Base-by-base conservation (phyloP, 2,888 invertebrate genomes). In the Labia minor region DNA sequence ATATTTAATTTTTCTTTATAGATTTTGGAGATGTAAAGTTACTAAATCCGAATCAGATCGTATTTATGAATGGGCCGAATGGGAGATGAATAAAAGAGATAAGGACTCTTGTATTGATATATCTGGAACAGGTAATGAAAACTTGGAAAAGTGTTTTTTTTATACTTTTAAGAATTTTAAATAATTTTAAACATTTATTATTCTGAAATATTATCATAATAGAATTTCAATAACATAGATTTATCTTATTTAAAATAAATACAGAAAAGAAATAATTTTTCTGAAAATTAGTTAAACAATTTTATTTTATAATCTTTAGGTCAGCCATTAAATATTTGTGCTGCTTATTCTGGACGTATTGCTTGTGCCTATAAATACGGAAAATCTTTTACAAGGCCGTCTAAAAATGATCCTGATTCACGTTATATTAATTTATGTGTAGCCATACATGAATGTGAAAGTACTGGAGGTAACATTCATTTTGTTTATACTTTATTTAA, bases 361-460 rank as follows among this genome's bases (percentile, higher is more conserved):
- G 98, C 99, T 0, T 95, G 96, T 78, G 98, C 98, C 1, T 98
- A 96, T 78, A 95, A 96, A 75, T 90, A 92, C 74, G 93, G 94
- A 0, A 88, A 90, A 70, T 92, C 92, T 11, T 93, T 93, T 76
- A 92, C 92, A 0, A 82, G 92, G 0, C 88, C 88, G 0, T 88
- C 88, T 63, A 86, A 86, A 73, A 84, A 81, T 71, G 87, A 88
- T 76, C 87, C 87, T 0, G 87, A 88, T 69, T 90, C 90, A 0
- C 83, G 93, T 67, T 94, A 89, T 76, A 92, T 94, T 20, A 93
- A 94, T 77, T 81, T 94, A 0, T 90, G 91, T 78, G 95, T 99
- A 6, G 94, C 95, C 62, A 96, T 99, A 71, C 98, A 96, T 79
- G 99, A 99, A 77, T 99, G 99, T 77, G 99, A 99, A 80, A 97